phyloP scores from a whole-genome alignment of 2,113 vertebrate genomes.

The Morone saxatilis region DNA sequence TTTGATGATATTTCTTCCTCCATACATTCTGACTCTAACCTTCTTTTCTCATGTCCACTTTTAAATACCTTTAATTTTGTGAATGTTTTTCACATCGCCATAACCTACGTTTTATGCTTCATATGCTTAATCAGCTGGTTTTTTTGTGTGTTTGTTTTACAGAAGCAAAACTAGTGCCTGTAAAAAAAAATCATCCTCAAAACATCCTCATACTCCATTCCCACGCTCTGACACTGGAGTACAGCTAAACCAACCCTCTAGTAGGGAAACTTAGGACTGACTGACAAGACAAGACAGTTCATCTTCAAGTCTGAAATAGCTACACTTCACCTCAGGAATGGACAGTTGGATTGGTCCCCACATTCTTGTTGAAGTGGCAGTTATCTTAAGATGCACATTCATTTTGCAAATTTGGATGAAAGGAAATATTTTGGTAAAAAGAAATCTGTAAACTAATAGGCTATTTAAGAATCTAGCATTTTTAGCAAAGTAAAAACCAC shows the following conservation, averaged over 20 bases:
- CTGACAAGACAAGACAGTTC: slow-evolving; percentile 19
- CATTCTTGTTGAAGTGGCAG: slow-evolving; percentile 39
- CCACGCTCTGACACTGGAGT: slow-evolving; percentile 34
- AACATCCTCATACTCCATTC: slow-evolving; percentile 41
- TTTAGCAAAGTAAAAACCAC: background rate
- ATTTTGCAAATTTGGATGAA: slow-evolving; percentile 19
- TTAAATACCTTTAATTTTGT: slow-evolving; percentile 22
- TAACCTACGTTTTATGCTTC: slow-evolving; percentile 26
- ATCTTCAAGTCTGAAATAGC: slow-evolving; percentile 47
- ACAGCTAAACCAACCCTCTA: slow-evolving; percentile 23
- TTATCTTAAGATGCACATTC: slow-evolving; percentile 26
- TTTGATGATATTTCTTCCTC: slow-evolving; percentile 38
- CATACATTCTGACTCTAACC: slow-evolving; percentile 2
- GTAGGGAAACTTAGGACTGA: slow-evolving; percentile 33
- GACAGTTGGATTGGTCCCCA: slow-evolving; percentile 27
- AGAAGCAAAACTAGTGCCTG: slow-evolving; percentile 50
- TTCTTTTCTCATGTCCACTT: slow-evolving; percentile 17
- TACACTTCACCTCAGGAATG: slow-evolving; percentile 49
- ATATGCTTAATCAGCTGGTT: slow-evolving; percentile 12
- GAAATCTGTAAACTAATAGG: no score
- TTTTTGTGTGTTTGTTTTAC: slow-evolving; percentile 49
- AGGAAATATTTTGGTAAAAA: no score
- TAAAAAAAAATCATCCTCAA: slow-evolving; percentile 1
- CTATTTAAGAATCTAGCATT: background rate
- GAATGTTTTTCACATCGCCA: background rate